These are phyloP conservation scores for Iselma pallidipennis DNA, from an alignment of 2,888 invertebrate genomes.

Conservation along the genomic window DNA sequence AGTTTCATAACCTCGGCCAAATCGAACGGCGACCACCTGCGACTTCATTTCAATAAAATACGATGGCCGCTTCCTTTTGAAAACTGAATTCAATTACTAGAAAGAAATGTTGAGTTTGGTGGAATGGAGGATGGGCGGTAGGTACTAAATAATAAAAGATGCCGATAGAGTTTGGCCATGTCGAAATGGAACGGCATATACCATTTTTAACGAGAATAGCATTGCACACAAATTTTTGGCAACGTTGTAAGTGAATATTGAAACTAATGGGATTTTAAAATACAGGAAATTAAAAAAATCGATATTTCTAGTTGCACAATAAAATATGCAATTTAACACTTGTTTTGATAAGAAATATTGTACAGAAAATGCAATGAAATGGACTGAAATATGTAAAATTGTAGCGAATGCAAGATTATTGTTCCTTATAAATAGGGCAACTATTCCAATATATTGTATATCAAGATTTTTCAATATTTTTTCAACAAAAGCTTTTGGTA, in stretches of 20 bases:
- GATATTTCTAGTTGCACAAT: not conserved
- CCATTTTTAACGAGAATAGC: not conserved
- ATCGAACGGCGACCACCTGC: conserved; percentile 48
- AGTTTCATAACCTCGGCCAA: conserved; percentile 40
- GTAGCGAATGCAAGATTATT: no score
- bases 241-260: no score
- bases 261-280: not conserved
- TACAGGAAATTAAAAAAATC: not conserved
- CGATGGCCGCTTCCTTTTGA: conserved; percentile 40
- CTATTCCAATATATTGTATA: no score
- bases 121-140: not conserved
- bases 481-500: not conserved
- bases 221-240: not conserved
- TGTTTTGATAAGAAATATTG: not conserved
- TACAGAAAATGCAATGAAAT: no score
- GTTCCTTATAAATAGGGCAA: no score
- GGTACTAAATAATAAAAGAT: not conserved
- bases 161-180: not conserved
- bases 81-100: conserved; percentile 47
- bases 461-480: not conserved
- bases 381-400: no score
- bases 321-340: no score
- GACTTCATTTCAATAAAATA: conserved; percentile 53
- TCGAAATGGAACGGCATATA: not conserved
- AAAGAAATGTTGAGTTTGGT: conserved; percentile 26